phyloP scores from a whole-genome alignment of 2,888 invertebrate genomes.

The Ectropis crepuscularia region DNA sequence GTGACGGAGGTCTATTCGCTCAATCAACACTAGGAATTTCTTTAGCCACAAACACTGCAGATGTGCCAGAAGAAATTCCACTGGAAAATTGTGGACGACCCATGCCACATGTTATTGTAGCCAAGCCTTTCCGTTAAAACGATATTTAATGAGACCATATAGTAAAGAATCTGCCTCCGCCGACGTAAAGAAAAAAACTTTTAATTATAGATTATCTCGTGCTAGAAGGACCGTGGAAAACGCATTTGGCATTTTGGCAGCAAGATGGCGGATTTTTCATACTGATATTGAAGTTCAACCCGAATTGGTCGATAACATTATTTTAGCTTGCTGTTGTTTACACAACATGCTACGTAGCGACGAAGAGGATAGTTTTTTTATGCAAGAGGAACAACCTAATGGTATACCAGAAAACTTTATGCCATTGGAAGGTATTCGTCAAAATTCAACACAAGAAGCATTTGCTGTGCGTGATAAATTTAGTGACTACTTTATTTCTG shows the following conservation, averaged over 20 bases:
- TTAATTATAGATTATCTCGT: background rate
- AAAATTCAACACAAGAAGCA: no score
- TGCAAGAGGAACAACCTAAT: no score
- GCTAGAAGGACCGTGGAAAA: no score
- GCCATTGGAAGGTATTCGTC: no score
- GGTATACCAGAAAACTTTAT: no score
- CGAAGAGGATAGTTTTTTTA: no score
- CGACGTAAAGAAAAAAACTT: background rate
- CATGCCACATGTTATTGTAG: constrained; percentile 18
- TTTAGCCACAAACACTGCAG: constrained; percentile 8
- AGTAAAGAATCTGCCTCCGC: background rate
- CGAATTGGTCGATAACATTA: no score
- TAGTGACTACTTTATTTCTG: no score
- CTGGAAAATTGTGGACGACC: constrained; percentile 15
- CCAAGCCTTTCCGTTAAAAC: constrained; percentile 17
- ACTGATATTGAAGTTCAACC: constrained; percentile 3
- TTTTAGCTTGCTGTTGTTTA: no score
- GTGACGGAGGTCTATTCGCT: constrained; percentile 10
- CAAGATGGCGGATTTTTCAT: constrained; percentile 8
- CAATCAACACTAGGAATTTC: background rate
- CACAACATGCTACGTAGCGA: no score
- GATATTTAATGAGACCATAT: background rate
- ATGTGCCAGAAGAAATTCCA: constrained; percentile 15
- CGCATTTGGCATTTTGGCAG: constrained; percentile 6
- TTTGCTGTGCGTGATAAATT: no score